Base-by-base conservation (phyloP, 2,888 invertebrate genomes). In the Schrankia costaestrigalis region DNA sequence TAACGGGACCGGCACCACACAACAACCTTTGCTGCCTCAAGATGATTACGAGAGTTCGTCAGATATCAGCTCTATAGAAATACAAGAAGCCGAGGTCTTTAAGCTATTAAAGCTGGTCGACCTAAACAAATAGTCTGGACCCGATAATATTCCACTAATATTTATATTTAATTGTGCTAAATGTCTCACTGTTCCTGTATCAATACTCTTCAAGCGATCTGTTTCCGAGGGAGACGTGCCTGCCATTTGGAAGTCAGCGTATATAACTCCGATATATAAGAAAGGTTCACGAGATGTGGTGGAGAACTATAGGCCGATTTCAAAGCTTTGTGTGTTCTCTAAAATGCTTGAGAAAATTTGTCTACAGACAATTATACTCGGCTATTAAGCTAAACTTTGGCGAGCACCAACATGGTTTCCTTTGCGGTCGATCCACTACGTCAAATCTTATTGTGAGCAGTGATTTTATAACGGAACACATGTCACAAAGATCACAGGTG, bases 351-450 rank as follows among this genome's bases (percentile, higher is more conserved):
- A 18, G 7, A 31, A 18, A 18, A 31, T 25, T 12, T 2, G n/a
- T n/a, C n/a, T 18, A 11, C 9, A 18, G 13, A 12, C 18, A 31
- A 13, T 10, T 31, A 7, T 31, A n/a, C 1, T 10, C 15, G 1
- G 11, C 23, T 0, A 11, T 31, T n/a, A 25, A 18, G 3, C 10
- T 8, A 1, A 3, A 4, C 9, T 25, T 31, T 9, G 2, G 4
- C 3, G 17, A 31, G 2, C 10, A 32, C 9, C 32, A 32, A 10
- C 21, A 32, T 10, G 32, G 26, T 8, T 32, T 32, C 6, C 18
- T 26, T 3, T 26, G 9, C 13, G 25, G 25, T 22, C 21, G 21
- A 6, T 32, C 32, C 5, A 26, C 26, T 9, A 21, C 26, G 1
- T 26, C 26, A 10, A 32, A 32, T 21, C 21, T 32, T 2, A 6